Evolutionary conservation across 1,140 invertebrate genomes (phyloP), one percentile per base, ranked within the genome.

Genomic region (Trichomalopsis sarcophagae): DNA sequence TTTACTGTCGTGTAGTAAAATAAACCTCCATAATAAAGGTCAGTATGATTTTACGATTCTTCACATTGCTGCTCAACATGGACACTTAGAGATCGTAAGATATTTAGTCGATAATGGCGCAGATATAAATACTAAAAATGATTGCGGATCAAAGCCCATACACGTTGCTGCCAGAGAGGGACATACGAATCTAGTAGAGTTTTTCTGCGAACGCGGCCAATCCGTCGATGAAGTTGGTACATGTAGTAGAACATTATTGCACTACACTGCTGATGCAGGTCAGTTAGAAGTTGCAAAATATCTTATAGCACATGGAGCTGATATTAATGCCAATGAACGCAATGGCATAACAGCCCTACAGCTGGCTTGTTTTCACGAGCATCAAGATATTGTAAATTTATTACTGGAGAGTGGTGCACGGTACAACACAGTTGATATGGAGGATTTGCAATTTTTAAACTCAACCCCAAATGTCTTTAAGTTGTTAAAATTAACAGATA

Each of bases 151-250:
- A 40, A 82, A 74, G n/a, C 69, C 81, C 30, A 82, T 82, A 50
- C 81, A 82, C 21, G 74, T 82, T 11, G 69, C 81, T 5, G 69
- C 44, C 44, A 74, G 23, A 74, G 69, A 82, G 9, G 81, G 69
- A 50, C 14, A 74, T 11, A 50, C 14, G 17, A 36, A 82, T 10
- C 62, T 74, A 13, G 33, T 82, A 21, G 21, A 82, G 44, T 82
- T 47, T 50, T 82, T 82, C 44, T 11, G 73, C 21, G 23, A 33
- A 2, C 11, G 73, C 2, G 81, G 81, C 1, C 10, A 74, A 17
- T 23, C 17, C 30, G 69, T 73, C 11, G 4, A 69, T n/a, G 81
- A 82, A 13, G 5, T 47, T 23, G 30, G 17, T 40, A n/a, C 11
- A 2, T 1, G 6, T 50, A 82, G 74, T 33, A 14, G 17, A 13